These are phyloP conservation scores for Drosophila stalkeri DNA, from an alignment of 2,888 invertebrate genomes.

Conservation along the genomic window DNA sequence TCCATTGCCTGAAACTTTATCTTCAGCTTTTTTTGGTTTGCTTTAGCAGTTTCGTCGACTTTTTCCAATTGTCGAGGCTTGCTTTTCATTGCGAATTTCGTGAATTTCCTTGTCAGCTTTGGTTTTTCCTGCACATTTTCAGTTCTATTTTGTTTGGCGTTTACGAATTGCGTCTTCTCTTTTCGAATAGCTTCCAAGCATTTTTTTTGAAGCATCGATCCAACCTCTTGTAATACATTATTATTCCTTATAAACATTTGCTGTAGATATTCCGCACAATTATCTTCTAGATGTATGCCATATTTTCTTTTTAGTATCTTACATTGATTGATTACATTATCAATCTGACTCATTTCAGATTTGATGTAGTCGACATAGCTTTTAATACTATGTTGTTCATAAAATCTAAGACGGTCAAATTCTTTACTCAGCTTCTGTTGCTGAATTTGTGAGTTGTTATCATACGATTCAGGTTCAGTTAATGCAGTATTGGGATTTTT, in stretches of 20 bases:
- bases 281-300: background rate
- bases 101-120: background rate
- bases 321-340: conserved; percentile 39
- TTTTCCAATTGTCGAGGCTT: background rate
- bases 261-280: background rate
- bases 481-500: background rate
- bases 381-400: background rate
- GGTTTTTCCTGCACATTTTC: background rate
- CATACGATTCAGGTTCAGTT: background rate
- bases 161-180: background rate
- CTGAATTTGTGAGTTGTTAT: background rate
- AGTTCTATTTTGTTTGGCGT: background rate
- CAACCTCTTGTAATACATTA: background rate
- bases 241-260: conserved; percentile 12
- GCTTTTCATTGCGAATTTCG: background rate
- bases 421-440: background rate
- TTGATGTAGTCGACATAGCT: conserved; percentile 2
- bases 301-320: conserved; percentile 17
- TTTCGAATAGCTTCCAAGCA: conserved; percentile 4
- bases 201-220: conserved; percentile 8
- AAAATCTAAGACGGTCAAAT: background rate
- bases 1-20: background rate
- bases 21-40: background rate
- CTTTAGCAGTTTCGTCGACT: background rate
- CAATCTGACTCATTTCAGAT: conserved; percentile 28